A percentile compares a stretch with the other conserved stretches of the same genome.
Conservation (phyloP, 2,888 invertebrate genomes). For the Matsumyia berberina region DNA sequence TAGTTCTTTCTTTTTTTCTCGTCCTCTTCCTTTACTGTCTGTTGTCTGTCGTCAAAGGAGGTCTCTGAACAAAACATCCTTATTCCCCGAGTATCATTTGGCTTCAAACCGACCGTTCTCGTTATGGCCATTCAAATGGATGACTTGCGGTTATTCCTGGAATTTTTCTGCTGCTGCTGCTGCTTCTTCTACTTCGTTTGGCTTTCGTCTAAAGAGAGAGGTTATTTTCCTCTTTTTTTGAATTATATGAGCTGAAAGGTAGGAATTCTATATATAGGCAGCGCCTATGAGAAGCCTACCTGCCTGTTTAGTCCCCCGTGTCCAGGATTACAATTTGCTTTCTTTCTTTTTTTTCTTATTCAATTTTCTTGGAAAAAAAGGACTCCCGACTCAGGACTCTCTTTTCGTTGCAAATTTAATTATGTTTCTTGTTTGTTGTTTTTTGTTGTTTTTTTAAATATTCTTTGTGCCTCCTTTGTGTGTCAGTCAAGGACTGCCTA, state of each 20-base stretch:
- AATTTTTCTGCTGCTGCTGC: slow-evolving; percentile 38
- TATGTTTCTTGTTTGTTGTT: too few species aligned
- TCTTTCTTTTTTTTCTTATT: slow-evolving; percentile 48
- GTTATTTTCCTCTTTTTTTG: slow-evolving; percentile 24
- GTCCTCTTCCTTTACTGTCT: slow-evolving; percentile 18
- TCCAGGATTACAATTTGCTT: slow-evolving; percentile 58
- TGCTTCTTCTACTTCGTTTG: slow-evolving; percentile 25
- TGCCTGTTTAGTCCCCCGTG: slow-evolving; percentile 54
- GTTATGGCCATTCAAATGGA: slow-evolving; percentile 65
- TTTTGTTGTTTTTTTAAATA: slow-evolving; percentile 20
- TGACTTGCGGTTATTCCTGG: slow-evolving; percentile 73
- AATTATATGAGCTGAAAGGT: slow-evolving; percentile 48
- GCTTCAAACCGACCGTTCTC: slow-evolving; percentile 39
- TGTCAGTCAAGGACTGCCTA: slow-evolving; percentile 27
- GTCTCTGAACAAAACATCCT: too few species aligned
- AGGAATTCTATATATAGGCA: neutral
- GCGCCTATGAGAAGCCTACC: slow-evolving; percentile 14
- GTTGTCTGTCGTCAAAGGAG: slow-evolving; percentile 48
- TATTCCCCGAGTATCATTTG: too few species aligned
- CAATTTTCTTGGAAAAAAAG: slow-evolving; percentile 34
- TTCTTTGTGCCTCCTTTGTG: slow-evolving; percentile 39
- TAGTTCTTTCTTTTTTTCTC: neutral
- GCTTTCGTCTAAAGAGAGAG: slow-evolving; percentile 4
- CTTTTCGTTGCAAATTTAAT: slow-evolving; percentile 58
- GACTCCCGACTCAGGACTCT: slow-evolving; percentile 20